These are phyloP conservation scores for Geotrupes spiniger DNA, from an alignment of 2,888 invertebrate species.

Conservation along the genomic window DNA sequence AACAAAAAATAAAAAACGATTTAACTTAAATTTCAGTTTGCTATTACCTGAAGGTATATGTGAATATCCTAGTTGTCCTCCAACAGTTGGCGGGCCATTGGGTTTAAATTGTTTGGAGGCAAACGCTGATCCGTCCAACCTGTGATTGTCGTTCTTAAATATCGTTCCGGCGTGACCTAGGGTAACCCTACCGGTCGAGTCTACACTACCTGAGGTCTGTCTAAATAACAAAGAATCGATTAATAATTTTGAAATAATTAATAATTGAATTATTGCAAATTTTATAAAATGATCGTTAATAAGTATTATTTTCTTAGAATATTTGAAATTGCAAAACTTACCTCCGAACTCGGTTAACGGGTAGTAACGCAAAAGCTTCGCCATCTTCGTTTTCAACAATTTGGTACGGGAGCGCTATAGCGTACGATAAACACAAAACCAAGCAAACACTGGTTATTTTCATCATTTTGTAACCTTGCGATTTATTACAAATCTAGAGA, in stretches of 20 bases:
- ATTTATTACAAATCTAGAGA: no score
- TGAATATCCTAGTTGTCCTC: slow-evolving; percentile 25
- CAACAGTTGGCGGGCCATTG: slow-evolving; percentile 23
- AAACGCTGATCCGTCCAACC: slow-evolving; percentile 23
- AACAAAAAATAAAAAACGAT: not conserved
- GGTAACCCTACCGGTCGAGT: slow-evolving; percentile 11
- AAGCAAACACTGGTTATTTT: no score
- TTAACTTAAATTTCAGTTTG: not conserved
- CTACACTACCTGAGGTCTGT: slow-evolving; percentile 8
- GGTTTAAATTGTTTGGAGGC: slow-evolving; percentile 20
- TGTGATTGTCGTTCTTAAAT: slow-evolving; percentile 24
- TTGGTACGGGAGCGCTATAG: not conserved
- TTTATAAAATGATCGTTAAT: no score
- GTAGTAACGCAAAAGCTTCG: not conserved
- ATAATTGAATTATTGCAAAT: no score
- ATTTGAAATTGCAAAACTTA: no score
- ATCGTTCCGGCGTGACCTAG: slow-evolving; percentile 24
- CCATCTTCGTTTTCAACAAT: not conserved
- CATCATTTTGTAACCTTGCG: no score
- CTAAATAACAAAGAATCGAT: slow-evolving; percentile 8
- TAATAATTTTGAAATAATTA: no score
- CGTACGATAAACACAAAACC: not conserved
- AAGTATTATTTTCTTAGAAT: no score
- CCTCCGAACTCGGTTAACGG: slow-evolving; percentile 4
- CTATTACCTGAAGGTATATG: slow-evolving; percentile 27